Conservation (phyloP, 2,888 invertebrate species). For the Clanis bilineata region DNA sequence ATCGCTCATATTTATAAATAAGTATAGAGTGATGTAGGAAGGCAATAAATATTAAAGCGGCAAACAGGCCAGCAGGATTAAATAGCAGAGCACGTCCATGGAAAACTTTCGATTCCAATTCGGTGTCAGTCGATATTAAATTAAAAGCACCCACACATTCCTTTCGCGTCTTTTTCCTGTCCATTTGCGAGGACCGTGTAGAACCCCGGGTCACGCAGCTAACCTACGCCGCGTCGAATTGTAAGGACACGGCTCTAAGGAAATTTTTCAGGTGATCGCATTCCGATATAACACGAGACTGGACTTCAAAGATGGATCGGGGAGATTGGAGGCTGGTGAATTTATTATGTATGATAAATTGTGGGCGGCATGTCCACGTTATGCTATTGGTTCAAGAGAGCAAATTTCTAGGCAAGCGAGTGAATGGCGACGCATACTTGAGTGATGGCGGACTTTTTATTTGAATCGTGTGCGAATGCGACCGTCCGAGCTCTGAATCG, state of each 20-base stretch:
- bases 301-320: not conserved
- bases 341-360: not conserved
- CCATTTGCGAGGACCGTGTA: slow-evolving; percentile 81
- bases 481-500: slow-evolving; percentile 49
- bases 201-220: slow-evolving; percentile 74
- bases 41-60: slow-evolving; percentile 64
- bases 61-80: slow-evolving; percentile 59
- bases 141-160: slow-evolving; percentile 82
- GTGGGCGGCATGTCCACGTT: slow-evolving; percentile 48
- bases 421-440: slow-evolving; percentile 81
- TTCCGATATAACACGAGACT: not conserved
- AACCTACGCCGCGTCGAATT: slow-evolving; percentile 44
- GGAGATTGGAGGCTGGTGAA: not conserved
- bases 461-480: slow-evolving; percentile 82
- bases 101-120: slow-evolving; percentile 79
- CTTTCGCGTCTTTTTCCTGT: slow-evolving; percentile 80
- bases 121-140: slow-evolving; percentile 81
- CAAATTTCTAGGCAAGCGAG: slow-evolving; percentile 75
- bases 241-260: slow-evolving; percentile 46
- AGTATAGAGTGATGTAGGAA: slow-evolving; percentile 36
- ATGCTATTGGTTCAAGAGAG: slow-evolving; percentile 47
- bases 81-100: slow-evolving; percentile 69
- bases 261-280: slow-evolving; percentile 21
- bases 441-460: slow-evolving; percentile 81
- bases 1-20: slow-evolving; percentile 52